A percentile compares a stretch with the other conserved stretches of the same genome.
Conservation (phyloP, 2,888 invertebrate genomes). For the Diadegma fenestrale region DNA sequence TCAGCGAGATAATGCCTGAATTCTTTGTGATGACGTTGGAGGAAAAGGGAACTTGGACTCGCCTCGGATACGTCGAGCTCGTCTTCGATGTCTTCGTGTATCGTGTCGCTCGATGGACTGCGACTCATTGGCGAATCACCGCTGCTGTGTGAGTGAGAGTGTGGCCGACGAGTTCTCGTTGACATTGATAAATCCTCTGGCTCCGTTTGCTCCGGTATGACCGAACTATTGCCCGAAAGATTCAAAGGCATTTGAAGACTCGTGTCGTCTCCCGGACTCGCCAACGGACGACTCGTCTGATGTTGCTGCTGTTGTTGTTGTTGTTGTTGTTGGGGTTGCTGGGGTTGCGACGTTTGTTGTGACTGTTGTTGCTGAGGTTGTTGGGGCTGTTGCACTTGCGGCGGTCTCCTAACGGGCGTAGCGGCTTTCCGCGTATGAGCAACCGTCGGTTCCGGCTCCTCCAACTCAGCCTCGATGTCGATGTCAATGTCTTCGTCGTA, state of each 20-base stretch:
- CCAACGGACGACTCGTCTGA: constrained; percentile 81
- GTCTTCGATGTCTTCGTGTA: constrained; percentile 86
- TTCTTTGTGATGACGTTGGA: constrained; percentile 80
- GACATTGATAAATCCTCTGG: constrained; percentile 95
- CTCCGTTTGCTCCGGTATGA: constrained; percentile 94
- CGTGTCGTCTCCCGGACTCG: constrained; percentile 83
- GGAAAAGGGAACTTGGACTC: constrained; percentile 84
- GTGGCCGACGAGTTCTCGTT: constrained; percentile 84
- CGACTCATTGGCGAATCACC: constrained; percentile 85
- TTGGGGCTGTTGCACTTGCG: constrained; percentile 37
- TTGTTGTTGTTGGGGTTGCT: constrained; percentile 31
- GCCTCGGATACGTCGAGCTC: constrained; percentile 86
- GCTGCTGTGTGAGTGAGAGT: constrained; percentile 85
- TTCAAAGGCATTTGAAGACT: constrained; percentile 86
- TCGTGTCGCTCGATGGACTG: constrained; percentile 84
- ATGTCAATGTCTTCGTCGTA: constrained; percentile 80
- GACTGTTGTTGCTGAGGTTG: constrained; percentile 74
- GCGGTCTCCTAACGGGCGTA: constrained; percentile 73
- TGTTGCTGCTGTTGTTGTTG: constrained; percentile 70
- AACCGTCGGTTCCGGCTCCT: constrained; percentile 85
- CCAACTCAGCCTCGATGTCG: constrained; percentile 85
- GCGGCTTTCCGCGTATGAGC: constrained; percentile 74
- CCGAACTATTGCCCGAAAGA: constrained; percentile 84
- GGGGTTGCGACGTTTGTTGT: constrained; percentile 81
- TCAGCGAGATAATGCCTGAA: constrained; percentile 68